Base-by-base conservation (phyloP, 1,140 invertebrate species). In the Pseudomyrmex dendroicus region DNA sequence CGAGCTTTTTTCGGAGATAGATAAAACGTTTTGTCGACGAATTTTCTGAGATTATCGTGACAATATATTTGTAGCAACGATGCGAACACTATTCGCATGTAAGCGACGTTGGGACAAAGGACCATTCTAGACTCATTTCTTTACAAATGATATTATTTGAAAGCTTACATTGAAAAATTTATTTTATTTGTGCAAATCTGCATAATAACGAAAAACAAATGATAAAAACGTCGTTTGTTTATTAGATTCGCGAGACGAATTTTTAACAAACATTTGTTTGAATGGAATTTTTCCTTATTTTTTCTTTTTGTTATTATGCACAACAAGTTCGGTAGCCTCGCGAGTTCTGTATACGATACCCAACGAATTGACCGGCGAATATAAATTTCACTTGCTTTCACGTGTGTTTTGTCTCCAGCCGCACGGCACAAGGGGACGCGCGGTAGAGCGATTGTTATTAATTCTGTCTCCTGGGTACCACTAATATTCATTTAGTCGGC, bases 401-500 rank as follows among this genome's bases (percentile, higher is more conserved):
- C 62, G 57, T 74, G 82, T 89, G 82, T 89, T 89, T 89, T 84
- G 88, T 89, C 84, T 82, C 85, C 80, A 76, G 73, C 62, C 25
- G 67, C 57, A 64, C 67, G 63, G 54, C 57, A 62, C 57, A 72
- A 7, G 62, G 67, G 76, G 77, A 76, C 80, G 68, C 61, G 83
- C 70, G 86, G 85, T 20, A 82, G 85, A 85, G 86, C 87, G 89
- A 92, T 91, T 90, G 89, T 92, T 93, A 92, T 92, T 93, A 92
- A 93, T 93, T 92, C 83, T 83, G 91, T 91, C 92, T 90, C 92
- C 64, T 82, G 92, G 91, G 92, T 91, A 78, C 89, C 89, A 93
- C 92, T 92, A 91, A 93, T 92, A 93, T 93, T 92, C 92, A 93
- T 93, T 93, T 93, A 89, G 87, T 78, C 82, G 70, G 82, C 76